Base-by-base conservation (phyloP, 2,113 vertebrate genomes). In the Trichomycterus rosablanca region DNA sequence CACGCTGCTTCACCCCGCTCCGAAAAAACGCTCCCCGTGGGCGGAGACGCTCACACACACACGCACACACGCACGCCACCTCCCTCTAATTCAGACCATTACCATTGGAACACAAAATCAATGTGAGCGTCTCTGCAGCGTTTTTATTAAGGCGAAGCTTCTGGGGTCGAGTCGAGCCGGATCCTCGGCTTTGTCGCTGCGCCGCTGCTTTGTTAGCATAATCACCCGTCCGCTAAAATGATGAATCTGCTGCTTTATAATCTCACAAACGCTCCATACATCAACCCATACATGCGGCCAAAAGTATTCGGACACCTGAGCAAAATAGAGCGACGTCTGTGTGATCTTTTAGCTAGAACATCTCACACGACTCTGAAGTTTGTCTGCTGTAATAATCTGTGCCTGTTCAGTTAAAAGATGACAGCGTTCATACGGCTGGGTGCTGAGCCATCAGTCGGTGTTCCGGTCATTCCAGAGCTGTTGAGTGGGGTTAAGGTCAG, bases 81-180 rank as follows among this genome's bases (percentile, higher is more conserved):
- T 49, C 24, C 45, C 30, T 48, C 15, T 57, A 60, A 65, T 61
- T 62, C 52, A 19, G 18, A 57, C 40, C 11, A 45, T 73, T 57
- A 52, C 39, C 44, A 63, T 70, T 34, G 22, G 40, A 71, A 58
- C 55, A 60, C 20, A 56, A 71, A 71, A 71, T 71, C 69, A 71
- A 71, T 71, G 56, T 39, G 35, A 66, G 26, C 45, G 55, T 50
- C 42, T 66, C 35, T 34, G 51, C 63, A 30, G 37, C 54, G 9
- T 60, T 60, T 56, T 61, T 48, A 22, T 44, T 44, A 55, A 7
- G 42, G 42, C 28, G 4, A 7, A 14, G 26, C 26, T 30, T 30
- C 11, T 2, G 37, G 37, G 12, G 14, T n/a, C 3, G 37, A 5
- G 37, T 12, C 4, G 14, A 5, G 14, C 5, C 11, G 37, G n/a